phyloP scores from a whole-genome alignment of 2,888 invertebrate species.

The Laspeyria flexula region DNA sequence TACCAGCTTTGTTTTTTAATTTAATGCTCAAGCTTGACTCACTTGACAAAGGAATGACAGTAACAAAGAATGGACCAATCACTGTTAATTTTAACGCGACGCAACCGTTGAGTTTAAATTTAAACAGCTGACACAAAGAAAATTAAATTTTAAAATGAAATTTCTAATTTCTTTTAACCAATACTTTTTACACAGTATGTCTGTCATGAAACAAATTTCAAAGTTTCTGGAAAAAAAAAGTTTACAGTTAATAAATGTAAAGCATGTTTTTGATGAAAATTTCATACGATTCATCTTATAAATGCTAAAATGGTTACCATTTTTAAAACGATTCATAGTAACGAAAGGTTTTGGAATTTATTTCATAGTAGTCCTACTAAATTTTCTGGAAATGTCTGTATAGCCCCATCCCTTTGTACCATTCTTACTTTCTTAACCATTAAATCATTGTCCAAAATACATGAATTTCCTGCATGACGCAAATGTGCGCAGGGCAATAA shows the following conservation, averaged over 20 bases:
- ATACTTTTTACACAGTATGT: too few relatives aligned
- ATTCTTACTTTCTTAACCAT: conserved; percentile 2
- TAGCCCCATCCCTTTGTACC: conserved; percentile 9
- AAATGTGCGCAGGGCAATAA: conserved; percentile 12
- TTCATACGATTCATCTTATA: too few relatives aligned
- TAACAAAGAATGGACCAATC: conserved; percentile 9
- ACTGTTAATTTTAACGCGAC: conserved; percentile 4
- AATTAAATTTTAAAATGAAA: not conserved
- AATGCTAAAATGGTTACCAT: too few relatives aligned
- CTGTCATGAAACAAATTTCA: too few relatives aligned
- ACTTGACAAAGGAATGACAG: conserved; percentile 6
- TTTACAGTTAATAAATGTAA: too few relatives aligned
- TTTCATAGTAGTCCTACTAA: too few relatives aligned
- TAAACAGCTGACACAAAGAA: not conserved
- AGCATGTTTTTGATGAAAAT: too few relatives aligned
- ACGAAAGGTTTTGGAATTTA: too few relatives aligned
- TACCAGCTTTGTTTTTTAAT: conserved; percentile 61
- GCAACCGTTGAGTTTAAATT: not conserved
- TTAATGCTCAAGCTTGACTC: conserved; percentile 10
- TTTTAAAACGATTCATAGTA: too few relatives aligned
- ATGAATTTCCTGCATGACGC: conserved; percentile 31
- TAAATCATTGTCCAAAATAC: conserved; percentile 31
- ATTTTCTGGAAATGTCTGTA: not conserved
- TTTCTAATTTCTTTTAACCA: too few relatives aligned
- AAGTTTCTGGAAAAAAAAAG: too few relatives aligned